Conservation (phyloP, 1,140 invertebrate species). For the Eueides isabella region DNA sequence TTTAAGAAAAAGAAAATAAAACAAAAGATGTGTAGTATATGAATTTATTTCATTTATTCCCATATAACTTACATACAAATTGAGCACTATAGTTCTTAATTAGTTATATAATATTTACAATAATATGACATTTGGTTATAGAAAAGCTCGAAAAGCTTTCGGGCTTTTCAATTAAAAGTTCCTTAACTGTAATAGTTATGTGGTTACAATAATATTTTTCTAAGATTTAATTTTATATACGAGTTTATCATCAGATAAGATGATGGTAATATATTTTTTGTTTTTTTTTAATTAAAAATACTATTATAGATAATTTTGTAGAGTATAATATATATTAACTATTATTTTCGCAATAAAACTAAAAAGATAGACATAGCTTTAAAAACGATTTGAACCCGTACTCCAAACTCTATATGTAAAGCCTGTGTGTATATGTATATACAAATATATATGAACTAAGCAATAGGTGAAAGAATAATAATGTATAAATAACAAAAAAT, state of each 20-base stretch:
- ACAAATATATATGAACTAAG: no score
- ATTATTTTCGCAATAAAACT: no score
- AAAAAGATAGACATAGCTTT: no score
- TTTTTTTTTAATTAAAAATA: no score
- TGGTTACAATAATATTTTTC: no score
- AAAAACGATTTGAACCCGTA: background rate
- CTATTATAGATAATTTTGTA: no score
- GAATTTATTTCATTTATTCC: constrained; percentile 8
- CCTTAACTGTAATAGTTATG: background rate
- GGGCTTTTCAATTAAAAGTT: background rate
- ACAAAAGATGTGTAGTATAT: background rate
- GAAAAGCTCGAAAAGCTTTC: background rate
- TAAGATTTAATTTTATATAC: no score
- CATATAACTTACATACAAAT: constrained; percentile 4
- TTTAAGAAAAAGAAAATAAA: background rate
- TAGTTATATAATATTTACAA: constrained; percentile 8
- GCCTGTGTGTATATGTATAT: no score
- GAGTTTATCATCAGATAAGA: no score
- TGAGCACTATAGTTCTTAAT: background rate
- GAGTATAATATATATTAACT: no score
- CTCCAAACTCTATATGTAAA: background rate
- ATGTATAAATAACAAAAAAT: background rate
- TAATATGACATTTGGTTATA: background rate
- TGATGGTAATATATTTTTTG: no score
- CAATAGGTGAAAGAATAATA: no score